These are phyloP conservation scores for Struthio camelus DNA, from an alignment of 2,113 vertebrate genomes.

Conservation along the genomic window DNA sequence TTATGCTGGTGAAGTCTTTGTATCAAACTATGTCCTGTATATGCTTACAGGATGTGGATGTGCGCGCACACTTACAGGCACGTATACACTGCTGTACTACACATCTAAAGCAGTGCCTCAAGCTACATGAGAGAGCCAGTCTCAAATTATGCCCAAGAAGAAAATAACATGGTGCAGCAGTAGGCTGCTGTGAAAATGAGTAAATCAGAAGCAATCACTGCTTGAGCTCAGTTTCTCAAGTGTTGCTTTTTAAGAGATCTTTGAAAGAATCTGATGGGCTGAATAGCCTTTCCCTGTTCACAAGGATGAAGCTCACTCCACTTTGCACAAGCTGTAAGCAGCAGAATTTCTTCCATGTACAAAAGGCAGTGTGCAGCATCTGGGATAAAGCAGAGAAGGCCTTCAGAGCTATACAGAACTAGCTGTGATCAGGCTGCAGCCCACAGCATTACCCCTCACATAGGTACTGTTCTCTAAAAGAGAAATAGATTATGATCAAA, in stretches of 20 bases:
- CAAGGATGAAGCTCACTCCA: background rate
- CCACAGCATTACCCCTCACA: background rate
- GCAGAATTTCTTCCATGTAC: background rate
- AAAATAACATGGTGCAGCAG: background rate
- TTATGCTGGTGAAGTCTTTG: background rate
- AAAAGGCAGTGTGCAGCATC: background rate
- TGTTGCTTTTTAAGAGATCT: background rate
- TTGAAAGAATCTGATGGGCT: background rate
- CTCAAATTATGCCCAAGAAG: background rate
- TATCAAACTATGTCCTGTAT: background rate
- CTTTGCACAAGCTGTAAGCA: background rate
- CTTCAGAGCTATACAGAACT: background rate
- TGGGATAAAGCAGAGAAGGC: background rate
- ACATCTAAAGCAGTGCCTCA: background rate
- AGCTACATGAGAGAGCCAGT: background rate
- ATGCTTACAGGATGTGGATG: background rate
- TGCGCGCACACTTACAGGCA: background rate
- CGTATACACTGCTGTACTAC: background rate
- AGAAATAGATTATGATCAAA: background rate
- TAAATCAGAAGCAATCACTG: background rate
- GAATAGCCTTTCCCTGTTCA: background rate
- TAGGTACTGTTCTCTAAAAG: background rate
- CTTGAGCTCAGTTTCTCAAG: conserved; percentile 6
- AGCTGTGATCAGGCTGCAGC: background rate
- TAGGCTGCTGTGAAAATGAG: background rate